Percentiles rank a stretch among this genome's conserved stretches.
phyloP scores from a whole-genome alignment of 53 echinoderm and acorn worm genomes.

The Temnopleurus reevesii region DNA sequence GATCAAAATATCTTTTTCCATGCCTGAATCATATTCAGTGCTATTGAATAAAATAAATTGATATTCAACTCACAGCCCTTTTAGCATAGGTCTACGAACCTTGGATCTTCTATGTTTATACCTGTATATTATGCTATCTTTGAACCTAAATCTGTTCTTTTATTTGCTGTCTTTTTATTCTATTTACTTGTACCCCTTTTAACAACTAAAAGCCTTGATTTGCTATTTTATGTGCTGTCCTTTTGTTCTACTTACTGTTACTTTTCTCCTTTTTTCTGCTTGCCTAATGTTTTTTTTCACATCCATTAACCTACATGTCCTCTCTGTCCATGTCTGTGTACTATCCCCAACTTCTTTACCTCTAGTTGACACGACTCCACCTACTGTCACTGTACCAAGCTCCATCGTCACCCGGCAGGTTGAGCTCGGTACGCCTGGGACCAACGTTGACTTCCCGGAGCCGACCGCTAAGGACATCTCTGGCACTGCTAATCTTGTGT shows the following conservation, averaged over 20 bases:
- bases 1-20: neutral
- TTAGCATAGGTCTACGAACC: too few relatives aligned
- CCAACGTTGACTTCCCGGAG: constrained; percentile 50
- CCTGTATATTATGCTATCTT: too few relatives aligned
- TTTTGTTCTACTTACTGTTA: too few relatives aligned
- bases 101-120: too few relatives aligned
- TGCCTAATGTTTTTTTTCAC: neutral
- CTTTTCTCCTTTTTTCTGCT: too few relatives aligned
- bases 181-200: too few relatives aligned
- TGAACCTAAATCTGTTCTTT: too few relatives aligned
- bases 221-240: too few relatives aligned
- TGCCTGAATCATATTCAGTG: too few relatives aligned
- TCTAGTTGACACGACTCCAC: constrained; percentile 51
- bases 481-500: constrained; percentile 32
- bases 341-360: neutral
- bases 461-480: constrained; percentile 67
- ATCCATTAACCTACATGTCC: constrained; percentile 64
- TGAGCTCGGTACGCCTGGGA: constrained; percentile 23
- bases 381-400: neutral
- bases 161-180: too few relatives aligned
- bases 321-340: constrained; percentile 29
- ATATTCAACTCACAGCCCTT: too few relatives aligned
- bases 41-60: neutral
- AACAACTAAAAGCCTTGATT: too few relatives aligned
- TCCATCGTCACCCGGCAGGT: neutral